Conservation (phyloP, 2,888 invertebrate species). For the Listrodromus nycthemerus region DNA sequence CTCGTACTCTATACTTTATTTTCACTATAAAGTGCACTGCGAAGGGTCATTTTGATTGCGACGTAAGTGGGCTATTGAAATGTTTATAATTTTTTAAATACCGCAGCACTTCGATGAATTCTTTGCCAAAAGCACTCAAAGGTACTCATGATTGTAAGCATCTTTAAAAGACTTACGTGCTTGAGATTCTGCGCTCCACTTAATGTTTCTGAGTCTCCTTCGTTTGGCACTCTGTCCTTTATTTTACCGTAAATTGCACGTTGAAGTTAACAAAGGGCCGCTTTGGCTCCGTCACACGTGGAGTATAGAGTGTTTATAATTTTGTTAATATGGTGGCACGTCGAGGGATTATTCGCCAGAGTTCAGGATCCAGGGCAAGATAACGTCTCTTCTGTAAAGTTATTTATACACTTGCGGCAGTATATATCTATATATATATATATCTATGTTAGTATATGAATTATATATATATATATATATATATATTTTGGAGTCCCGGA, state of each 20-base stretch:
- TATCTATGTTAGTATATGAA: no score
- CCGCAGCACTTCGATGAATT: not conserved
- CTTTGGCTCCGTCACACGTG: not conserved
- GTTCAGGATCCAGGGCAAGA: not conserved
- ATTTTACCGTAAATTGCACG: no score
- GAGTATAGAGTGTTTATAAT: not conserved
- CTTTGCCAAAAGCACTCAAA: not conserved
- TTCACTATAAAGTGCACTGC: no score
- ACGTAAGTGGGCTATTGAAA: not conserved
- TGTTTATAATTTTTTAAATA: not conserved
- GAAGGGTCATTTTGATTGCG: no score
- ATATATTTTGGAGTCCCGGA: not conserved
- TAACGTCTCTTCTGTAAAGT: not conserved
- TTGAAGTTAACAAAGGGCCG: no score
- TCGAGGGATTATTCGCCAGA: not conserved
- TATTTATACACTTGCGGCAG: not conserved
- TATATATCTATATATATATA: not conserved
- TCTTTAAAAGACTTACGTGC: no score
- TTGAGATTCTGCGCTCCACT: no score
- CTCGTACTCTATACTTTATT: no score
- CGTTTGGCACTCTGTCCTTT: no score
- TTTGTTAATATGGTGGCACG: not conserved
- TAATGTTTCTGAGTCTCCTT: conserved; percentile 11
- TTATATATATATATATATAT: not conserved
- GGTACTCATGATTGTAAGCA: no score